Evolutionary conservation across 2,888 invertebrate genomes (phyloP).

Genomic region (Acrobasis repandana): DNA sequence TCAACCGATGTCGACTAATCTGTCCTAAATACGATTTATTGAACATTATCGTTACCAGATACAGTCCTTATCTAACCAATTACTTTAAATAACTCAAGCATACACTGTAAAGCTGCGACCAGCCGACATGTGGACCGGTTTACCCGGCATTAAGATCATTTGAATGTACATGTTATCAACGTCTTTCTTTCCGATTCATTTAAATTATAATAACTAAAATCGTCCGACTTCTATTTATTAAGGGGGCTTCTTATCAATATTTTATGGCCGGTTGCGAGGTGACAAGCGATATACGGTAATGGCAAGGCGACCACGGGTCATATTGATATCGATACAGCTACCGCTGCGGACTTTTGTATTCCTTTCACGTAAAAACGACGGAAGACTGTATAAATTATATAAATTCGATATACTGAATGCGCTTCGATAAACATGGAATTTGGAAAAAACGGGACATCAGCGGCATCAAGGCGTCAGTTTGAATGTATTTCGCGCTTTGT

Average conservation of each 20-base stretch:
- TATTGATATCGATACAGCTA: slow-evolving; percentile 39
- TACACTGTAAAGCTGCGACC: slow-evolving; percentile 44
- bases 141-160: slow-evolving; percentile 48
- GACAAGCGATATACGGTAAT: slow-evolving; percentile 49
- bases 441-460: slow-evolving; percentile 63
- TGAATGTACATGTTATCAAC: slow-evolving; percentile 57
- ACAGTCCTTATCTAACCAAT: slow-evolving; percentile 61
- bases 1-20: background rate
- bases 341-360: slow-evolving; percentile 38
- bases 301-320: slow-evolving; percentile 36
- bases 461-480: slow-evolving; percentile 65
- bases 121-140: slow-evolving; percentile 40
- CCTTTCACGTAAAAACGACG: slow-evolving; percentile 34
- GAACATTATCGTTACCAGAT: slow-evolving; percentile 50
- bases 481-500: slow-evolving; percentile 74
- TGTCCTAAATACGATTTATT: slow-evolving; percentile 52
- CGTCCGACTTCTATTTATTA: slow-evolving; percentile 60
- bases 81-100: slow-evolving; percentile 64
- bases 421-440: slow-evolving; percentile 62
- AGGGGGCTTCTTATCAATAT: slow-evolving; percentile 35
- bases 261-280: slow-evolving; percentile 48
- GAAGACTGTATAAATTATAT: slow-evolving; percentile 51
- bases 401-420: slow-evolving; percentile 54
- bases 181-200: slow-evolving; percentile 56
- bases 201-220: slow-evolving; percentile 54